Percentiles rank a stretch among this genome's conserved stretches.
phyloP scores from a whole-genome alignment of 2,113 vertebrate genomes.

The Pimephales promelas region DNA sequence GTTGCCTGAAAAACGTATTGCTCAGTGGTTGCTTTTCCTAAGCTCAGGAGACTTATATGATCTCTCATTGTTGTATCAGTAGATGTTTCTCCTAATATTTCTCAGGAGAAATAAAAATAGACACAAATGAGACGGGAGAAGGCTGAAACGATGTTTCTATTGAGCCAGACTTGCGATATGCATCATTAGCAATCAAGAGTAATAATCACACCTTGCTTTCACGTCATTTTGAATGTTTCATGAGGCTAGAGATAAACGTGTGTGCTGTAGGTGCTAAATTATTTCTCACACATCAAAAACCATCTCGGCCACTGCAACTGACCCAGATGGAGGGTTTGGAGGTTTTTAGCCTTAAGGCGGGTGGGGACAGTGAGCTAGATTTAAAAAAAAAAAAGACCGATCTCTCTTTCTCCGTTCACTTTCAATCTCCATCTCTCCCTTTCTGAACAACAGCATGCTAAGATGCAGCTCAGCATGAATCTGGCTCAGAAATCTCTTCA shows the following conservation, averaged over 20 bases:
- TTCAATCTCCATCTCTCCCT: not conserved
- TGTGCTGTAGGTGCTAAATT: conserved; percentile 37
- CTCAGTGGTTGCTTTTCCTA: not conserved
- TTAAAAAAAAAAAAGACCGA: not conserved
- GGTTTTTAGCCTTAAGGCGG: conserved; percentile 26
- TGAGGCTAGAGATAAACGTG: not conserved
- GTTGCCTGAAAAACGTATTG: not conserved
- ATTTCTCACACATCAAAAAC: conserved; percentile 44
- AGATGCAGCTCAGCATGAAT: conserved; percentile 53
- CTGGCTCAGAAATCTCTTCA: conserved; percentile 27
- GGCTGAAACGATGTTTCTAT: not conserved
- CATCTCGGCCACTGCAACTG: conserved; percentile 46
- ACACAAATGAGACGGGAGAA: not conserved
- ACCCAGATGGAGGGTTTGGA: conserved; percentile 49
- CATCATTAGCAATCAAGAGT: not conserved
- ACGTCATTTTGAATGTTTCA: not conserved
- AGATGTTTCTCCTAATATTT: too few relatives aligned
- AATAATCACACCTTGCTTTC: not conserved
- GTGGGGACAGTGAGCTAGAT: not conserved
- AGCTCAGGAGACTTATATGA: too few relatives aligned
- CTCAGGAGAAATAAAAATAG: too few relatives aligned
- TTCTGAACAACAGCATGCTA: conserved; percentile 47
- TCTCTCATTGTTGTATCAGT: too few relatives aligned
- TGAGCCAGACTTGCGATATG: not conserved
- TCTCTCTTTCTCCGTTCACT: not conserved